Base-by-base conservation (phyloP, 1,140 invertebrate species). In the Wasmannia auropunctata region DNA sequence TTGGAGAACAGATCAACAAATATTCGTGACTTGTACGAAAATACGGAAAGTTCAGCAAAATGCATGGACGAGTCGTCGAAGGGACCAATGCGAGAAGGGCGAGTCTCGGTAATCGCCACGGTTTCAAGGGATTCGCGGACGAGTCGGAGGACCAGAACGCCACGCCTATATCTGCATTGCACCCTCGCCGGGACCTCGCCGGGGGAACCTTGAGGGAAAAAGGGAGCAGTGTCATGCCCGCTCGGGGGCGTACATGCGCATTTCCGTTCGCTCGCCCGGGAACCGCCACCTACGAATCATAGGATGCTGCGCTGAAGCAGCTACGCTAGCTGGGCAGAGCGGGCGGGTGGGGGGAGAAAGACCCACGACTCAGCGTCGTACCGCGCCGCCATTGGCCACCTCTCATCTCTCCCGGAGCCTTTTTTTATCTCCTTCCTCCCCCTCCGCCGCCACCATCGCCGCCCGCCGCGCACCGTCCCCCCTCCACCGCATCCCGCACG, bases 91-190 rank as follows among this genome's bases (percentile, higher is more conserved):
- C 54, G 54, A 8, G 74, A 60, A 60, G 74, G 56, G 74, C 74
- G 54, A 76, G 16, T 40, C 54, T 37, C 37, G 22, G n/a, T 76
- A 75, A 40, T 75, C 51, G 77, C 22, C 22, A 14, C 11, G 19
- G 22, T 56, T 58, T 56, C 34, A 49, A 56, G 65, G 79, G 49
- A 81, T 40, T 43, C 49, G 60, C 65, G 63, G 25, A 46, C 34
- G 19, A 58, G 46, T 4, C 11, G 28, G 58, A 85, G 86, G 75
- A 77, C 72, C 54, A 75, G 67, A 74, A 69, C 25, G 89, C 90
- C 90, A 91, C 90, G 89, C 90, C 90, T 91, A 88, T 86, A 88
- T 90, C 90, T 74, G 90, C 90, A 91, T 72, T 91, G 90, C 90
- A 91, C 89, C 89, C 90, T 84, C 79, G 40, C n/a, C 34, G 83